Conservation (phyloP, 2,113 vertebrate species). For the Pedetes capensis region DNA sequence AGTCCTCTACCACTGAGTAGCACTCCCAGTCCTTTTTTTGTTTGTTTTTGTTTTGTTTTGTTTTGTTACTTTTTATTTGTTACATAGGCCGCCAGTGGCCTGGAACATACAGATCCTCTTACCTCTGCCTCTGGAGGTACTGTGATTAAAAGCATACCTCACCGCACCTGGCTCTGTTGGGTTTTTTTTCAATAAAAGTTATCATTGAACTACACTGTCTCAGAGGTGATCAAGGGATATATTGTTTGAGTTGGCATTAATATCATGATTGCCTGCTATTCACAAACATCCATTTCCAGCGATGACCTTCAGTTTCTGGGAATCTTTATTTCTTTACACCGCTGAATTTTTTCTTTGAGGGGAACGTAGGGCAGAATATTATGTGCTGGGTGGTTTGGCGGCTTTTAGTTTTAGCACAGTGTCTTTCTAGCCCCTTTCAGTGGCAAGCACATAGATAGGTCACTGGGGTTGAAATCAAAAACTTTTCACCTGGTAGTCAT, state of each 20-base stretch:
- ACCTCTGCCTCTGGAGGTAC: too few species aligned
- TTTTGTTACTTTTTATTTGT: neutral
- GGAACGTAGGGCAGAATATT: neutral
- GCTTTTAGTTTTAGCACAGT: neutral
- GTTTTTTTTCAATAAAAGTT: neutral
- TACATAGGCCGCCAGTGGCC: too few species aligned
- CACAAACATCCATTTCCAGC: neutral
- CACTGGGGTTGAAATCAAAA: neutral
- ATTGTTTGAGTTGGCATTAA: neutral
- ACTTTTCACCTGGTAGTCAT: neutral
- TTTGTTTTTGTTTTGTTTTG: too few species aligned
- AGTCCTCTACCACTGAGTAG: too few species aligned
- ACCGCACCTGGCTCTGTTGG: too few species aligned
- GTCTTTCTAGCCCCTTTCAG: neutral
- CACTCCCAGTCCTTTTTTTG: too few species aligned
- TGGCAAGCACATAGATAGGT: neutral
- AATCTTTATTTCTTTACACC: neutral
- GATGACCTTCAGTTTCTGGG: neutral
- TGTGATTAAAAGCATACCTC: too few species aligned
- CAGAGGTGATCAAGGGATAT: neutral
- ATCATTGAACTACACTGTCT: neutral
- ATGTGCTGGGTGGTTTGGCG: neutral
- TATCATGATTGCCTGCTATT: neutral
- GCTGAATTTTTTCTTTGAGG: neutral
- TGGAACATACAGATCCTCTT: too few species aligned